Evolutionary conservation across 2,888 invertebrate species (phyloP), one percentile per base, ranked within the genome.

Genomic region (Corythucha ciliata): DNA sequence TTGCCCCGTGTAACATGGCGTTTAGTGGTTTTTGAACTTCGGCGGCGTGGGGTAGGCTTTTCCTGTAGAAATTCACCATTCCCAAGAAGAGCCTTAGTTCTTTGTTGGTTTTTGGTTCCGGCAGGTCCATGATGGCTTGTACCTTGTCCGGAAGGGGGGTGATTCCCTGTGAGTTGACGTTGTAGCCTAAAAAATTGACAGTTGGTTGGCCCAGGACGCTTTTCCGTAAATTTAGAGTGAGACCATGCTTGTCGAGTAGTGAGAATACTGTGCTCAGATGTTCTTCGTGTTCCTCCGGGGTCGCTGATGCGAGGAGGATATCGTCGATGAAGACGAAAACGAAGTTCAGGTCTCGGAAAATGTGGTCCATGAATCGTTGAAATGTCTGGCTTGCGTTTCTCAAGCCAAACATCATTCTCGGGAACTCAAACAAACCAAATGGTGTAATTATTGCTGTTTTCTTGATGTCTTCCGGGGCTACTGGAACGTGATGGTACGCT

Each of bases 41-140:
- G 2, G 67, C 66, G 3, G 68, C 66, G 4, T 63, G 24, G 2
- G 64, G 64, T 1, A 69, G 55, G 54, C 62, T 68, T 10, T 63
- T 50, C 3, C 68, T 48, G 29, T 67, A 67, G 57, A 65, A 66
- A 52, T 66, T 68, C 0, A 66, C 12, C 62, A 65, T 65, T 1
- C 65, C 66, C 1, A 68, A 36, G 54, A 65, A 67, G 5, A 58
- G 52, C 4, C 51, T 26, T 46, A 1, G 65, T 66, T 16, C 36
- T 12, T 25, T 46, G 18, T 24, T 44, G 50, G 10, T 53, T 37
- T 22, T 8, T 33, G 12, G 54, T 46, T 7, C 34, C 18, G 26
- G 27, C 16, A 14, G 48, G 18, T 39, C 4, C 2, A 22, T 12
- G 8, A 52, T 33, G 5, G 22, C 24, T 1, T 21, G 4, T 1